Percentiles rank a stretch among this genome's conserved stretches.
Conservation (phyloP, 92 coral and sea anemone genomes). For the Porites cylindrica region DNA sequence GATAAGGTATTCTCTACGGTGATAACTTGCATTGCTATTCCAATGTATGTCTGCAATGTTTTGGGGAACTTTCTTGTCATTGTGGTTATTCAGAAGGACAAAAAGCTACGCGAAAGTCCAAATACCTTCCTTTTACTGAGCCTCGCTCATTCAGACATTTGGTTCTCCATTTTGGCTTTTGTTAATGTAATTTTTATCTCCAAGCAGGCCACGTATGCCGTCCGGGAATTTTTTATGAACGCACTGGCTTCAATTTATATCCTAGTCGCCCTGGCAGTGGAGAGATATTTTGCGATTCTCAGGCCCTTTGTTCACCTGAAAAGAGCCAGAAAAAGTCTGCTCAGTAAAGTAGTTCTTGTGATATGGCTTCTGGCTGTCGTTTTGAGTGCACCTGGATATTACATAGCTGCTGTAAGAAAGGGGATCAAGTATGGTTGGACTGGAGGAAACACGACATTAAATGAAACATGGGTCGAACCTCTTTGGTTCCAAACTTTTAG, state of each 20-base stretch:
- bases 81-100: background rate
- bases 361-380: background rate
- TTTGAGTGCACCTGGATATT: conserved; percentile 7
- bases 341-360: background rate
- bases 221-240: background rate
- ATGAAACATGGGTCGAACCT: background rate
- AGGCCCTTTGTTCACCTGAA: conserved; percentile 34
- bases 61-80: conserved; percentile 31
- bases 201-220: background rate
- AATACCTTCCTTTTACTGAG: conserved; percentile 7
- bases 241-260: conserved; percentile 17
- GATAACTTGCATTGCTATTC: background rate
- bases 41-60: conserved; percentile 12
- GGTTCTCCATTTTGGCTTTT: background rate
- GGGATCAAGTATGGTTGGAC: background rate
- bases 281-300: conserved; percentile 34
- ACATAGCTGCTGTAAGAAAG: background rate
- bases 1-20: background rate
- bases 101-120: background rate
- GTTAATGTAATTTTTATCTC: background rate
- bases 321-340: conserved; percentile 6
- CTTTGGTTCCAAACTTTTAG: conserved; percentile 10
- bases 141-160: conserved; percentile 8
- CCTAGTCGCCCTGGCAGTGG: conserved; percentile 22
- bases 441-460: background rate